Evolutionary conservation across 2,113 vertebrate genomes (phyloP), one percentile per base, ranked within the genome.

Genomic region (Pavo muticus): DNA sequence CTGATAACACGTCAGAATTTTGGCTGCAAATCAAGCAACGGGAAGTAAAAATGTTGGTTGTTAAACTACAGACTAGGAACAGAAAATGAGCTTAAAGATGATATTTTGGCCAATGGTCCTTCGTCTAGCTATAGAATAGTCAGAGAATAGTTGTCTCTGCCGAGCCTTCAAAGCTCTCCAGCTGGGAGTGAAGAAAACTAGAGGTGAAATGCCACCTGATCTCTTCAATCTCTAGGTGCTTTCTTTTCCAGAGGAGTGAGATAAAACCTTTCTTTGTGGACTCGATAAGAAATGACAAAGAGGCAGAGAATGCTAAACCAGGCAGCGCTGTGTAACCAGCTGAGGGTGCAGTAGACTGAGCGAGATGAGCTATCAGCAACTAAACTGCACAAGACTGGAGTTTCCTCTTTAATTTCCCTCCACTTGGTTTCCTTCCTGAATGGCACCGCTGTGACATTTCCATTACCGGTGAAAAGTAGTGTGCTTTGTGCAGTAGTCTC

Each of bases 11-110:
- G 82, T 98, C 98, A 97, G 97, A 97, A 95, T 96, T 95, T 92
- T 98, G 98, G 97, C 98, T 97, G 93, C 95, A 93, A 96, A 97
- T 97, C 97, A 98, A 98, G 91, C 97, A 96, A 97, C 39, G 5
- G 96, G 95, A 96, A 97, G 96, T 97, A 93, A 96, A 97, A 98
- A 97, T 91, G 91, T 92, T 96, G 93, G 93, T 98, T 98, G 95
- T 98, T 98, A 97, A 98, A 97, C 92, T 95, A 67, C 86, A 94
- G 80, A 88, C 69, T 92, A 94, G 93, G 82, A 97, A 96, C 82
- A 93, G 94, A 97, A 97, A 97, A 97, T 95, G 94, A 97, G 93
- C 84, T 88, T 94, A 91, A 92, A 95, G 95, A 96, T 84, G 94
- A 91, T 74, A 91, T 96, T 97, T 97, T 97, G 97, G 96, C 94